Base-by-base conservation (phyloP, 2,888 invertebrate species). In the Torymus texanus region DNA sequence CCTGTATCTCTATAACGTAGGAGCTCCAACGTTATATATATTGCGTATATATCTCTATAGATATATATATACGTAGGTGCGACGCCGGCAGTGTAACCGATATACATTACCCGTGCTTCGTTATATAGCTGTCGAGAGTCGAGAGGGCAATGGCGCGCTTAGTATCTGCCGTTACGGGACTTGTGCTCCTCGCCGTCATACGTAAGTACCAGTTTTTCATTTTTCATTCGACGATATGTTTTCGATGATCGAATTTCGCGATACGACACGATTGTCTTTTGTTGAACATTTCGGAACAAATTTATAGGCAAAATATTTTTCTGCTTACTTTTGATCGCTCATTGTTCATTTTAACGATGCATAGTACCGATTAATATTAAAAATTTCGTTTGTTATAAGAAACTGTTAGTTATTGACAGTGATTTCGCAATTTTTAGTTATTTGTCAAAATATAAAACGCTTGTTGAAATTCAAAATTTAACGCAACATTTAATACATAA, bases 131-230 rank as follows among this genome's bases (percentile, higher is more conserved):
- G 56, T 24, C 5, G 55, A 56, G 16, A 53, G 29, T 76, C 72
- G 78, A 59, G 78, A 59, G 81, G 81, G 74, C 81, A 81, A 78
- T 76, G 77, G 74, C 75, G 61, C 73, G 75, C 53, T 81, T 51
- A 73, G 67, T 55, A 50, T 67, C 58, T 68, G 80, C 81, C 70
- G 59, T 82, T 53, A 65, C 81, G 72, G 81, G 50, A 61, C 14
- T 75, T 12, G 14, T 71, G 11, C 79, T 82, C 18, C 50, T 85
- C 41, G 76, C 82, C 61, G 21, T 83, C 59, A 82, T 83, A 21
- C 83, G 86, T 87, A 84, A 87, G 86, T 86, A 29, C 13, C 63
- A 3, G 13, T 24, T 14, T 71, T 58, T 65, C 50, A 41, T 8
- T 8, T 41, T 41, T 41, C 8, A 41, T 8, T 41, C 41, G 41